phyloP scores from a whole-genome alignment of 2,797 vertebrate genomes.

The Amblyopsis hoosieri region DNA sequence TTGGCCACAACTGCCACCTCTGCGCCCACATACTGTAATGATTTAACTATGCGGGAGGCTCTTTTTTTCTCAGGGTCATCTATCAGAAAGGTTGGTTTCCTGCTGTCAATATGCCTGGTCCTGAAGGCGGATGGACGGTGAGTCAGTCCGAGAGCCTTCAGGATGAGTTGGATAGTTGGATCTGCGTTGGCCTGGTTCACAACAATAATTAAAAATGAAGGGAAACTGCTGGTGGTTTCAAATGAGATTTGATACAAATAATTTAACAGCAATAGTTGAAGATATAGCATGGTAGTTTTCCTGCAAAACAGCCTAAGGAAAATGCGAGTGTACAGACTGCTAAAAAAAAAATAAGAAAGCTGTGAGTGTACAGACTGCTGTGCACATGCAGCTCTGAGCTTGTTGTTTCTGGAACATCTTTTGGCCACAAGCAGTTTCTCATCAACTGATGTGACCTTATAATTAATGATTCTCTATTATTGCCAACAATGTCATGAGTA shows the following conservation, averaged over 20 bases:
- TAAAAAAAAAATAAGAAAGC: too few relatives aligned
- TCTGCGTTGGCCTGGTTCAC: slow-evolving; percentile 34
- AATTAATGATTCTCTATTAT: slow-evolving; percentile 11
- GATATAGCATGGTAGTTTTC: too few relatives aligned
- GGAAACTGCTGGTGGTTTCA: slow-evolving; percentile 18
- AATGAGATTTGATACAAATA: slow-evolving; percentile 18
- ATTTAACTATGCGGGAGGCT: slow-evolving; percentile 43
- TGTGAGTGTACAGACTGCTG: too few relatives aligned
- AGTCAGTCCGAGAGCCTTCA: slow-evolving; percentile 32
- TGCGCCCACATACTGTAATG: slow-evolving; percentile 47
- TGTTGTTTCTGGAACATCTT: background rate
- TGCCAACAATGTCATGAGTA: slow-evolving; percentile 15
- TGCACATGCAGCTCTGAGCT: background rate
- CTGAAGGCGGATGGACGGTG: slow-evolving; percentile 35
- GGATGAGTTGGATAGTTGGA: slow-evolving; percentile 37
- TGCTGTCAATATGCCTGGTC: slow-evolving; percentile 34
- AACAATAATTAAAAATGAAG: slow-evolving; percentile 32
- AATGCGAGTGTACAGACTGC: too few relatives aligned
- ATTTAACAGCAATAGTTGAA: too few relatives aligned
- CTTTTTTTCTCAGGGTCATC: slow-evolving; percentile 36
- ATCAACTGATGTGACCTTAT: slow-evolving; percentile 12
- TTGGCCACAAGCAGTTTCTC: background rate
- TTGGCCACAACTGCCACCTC: slow-evolving; percentile 41
- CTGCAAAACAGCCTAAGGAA: slow-evolving; percentile 5
- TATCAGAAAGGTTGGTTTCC: slow-evolving; percentile 47